Percentiles rank a stretch among this genome's conserved stretches.
Evolutionary conservation across 2,888 invertebrate genomes (phyloP).

Genomic region (Hipparchia semele): DNA sequence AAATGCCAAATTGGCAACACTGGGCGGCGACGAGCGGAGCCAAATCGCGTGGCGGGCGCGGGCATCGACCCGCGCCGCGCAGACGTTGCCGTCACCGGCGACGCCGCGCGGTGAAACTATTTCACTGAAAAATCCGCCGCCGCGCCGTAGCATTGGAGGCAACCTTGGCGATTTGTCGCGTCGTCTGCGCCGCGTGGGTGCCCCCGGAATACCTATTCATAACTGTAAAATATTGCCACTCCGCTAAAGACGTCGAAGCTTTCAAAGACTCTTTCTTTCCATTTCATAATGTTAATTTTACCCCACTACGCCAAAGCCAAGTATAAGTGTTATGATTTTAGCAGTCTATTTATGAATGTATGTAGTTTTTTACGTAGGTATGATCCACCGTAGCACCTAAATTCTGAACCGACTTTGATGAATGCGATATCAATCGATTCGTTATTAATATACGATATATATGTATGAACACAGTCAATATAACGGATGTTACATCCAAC

Average conservation of each 20-base stretch:
- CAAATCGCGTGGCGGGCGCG: slow-evolving; percentile 74
- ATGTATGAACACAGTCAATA: too few species aligned
- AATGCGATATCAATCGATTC: too few species aligned
- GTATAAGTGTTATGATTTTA: too few species aligned
- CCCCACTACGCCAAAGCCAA: background rate
- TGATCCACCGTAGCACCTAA: too few species aligned
- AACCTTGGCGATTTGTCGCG: slow-evolving; percentile 80
- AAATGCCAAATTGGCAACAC: slow-evolving; percentile 26
- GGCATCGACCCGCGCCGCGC: slow-evolving; percentile 76
- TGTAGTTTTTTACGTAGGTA: background rate
- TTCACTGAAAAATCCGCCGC: slow-evolving; percentile 79
- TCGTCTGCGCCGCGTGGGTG: slow-evolving; percentile 77
- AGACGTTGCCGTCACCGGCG: slow-evolving; percentile 78
- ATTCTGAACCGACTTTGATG: too few species aligned
- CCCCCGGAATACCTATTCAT: slow-evolving; percentile 63
- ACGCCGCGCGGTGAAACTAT: slow-evolving; percentile 74
- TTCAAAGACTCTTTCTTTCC: slow-evolving; percentile 26
- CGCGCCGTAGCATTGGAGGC: slow-evolving; percentile 74
- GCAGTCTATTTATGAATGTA: too few species aligned
- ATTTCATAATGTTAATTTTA: background rate
- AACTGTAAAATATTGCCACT: slow-evolving; percentile 74
- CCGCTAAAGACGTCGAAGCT: slow-evolving; percentile 46
- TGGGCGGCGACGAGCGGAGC: slow-evolving; percentile 59
- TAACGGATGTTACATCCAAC: too few species aligned
- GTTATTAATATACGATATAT: too few species aligned